Percentiles rank a stretch among this genome's conserved stretches.
These are phyloP conservation scores for Chymomyza amoena DNA, from an alignment of 2,888 invertebrate species.

Conservation along the genomic window DNA sequence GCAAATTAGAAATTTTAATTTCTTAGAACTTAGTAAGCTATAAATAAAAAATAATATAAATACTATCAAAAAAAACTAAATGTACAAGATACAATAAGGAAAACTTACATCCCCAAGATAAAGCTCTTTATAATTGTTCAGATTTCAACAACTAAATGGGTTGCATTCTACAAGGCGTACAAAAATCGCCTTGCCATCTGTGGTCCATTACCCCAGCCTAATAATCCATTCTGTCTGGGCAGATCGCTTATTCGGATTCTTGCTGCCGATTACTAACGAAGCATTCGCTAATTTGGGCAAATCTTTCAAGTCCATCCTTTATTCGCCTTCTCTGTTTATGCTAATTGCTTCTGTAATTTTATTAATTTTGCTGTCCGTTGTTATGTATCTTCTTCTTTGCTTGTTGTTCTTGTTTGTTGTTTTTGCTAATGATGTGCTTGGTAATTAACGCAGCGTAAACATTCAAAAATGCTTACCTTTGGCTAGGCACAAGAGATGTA, in stretches of 20 bases:
- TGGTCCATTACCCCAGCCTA: background rate
- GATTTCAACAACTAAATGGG: background rate
- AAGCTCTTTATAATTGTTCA: background rate
- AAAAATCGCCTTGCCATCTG: background rate
- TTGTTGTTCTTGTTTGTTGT: background rate
- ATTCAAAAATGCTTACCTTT: background rate
- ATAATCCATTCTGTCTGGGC: background rate
- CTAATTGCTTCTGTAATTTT: background rate
- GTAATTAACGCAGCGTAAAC: background rate
- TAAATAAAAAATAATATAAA: too few relatives aligned
- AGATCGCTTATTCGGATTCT: background rate
- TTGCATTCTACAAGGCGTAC: background rate
- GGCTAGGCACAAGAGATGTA: background rate
- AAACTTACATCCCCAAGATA: too few relatives aligned
- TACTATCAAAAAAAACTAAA: too few relatives aligned
- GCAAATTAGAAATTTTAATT: too few relatives aligned
- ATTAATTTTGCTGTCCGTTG: background rate
- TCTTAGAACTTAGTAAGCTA: too few relatives aligned
- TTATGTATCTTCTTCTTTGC: background rate
- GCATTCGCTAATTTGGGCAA: background rate
- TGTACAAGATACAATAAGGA: too few relatives aligned
- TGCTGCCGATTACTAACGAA: background rate
- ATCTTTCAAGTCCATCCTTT: background rate
- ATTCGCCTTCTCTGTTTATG: background rate
- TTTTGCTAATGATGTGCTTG: background rate